phyloP scores from a whole-genome alignment of 2,797 vertebrate species.

The Tolypeutes matacus region DNA sequence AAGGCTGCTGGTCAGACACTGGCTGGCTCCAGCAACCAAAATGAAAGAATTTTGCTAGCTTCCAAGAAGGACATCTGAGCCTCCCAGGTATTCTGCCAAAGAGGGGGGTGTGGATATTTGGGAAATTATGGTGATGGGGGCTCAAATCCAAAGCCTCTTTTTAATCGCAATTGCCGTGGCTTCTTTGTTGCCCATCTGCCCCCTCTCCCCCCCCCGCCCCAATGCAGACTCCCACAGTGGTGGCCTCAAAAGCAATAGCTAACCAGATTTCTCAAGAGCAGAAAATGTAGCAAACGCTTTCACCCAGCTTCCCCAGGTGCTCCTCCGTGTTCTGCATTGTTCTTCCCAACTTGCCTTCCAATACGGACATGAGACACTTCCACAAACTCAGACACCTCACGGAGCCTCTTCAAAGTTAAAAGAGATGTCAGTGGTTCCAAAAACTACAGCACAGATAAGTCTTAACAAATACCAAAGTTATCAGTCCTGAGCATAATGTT shows the following conservation, averaged over 20 bases:
- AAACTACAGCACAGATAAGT: not conserved
- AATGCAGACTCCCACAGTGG: not conserved
- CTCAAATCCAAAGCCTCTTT: not conserved
- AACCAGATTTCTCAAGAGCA: not conserved
- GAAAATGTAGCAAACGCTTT: not conserved
- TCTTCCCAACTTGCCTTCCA: not conserved
- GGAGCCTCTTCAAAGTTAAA: not conserved
- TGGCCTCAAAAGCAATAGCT: not conserved
- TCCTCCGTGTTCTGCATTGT: fast-evolving
- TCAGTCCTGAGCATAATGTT: not conserved
- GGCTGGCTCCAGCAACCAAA: not conserved
- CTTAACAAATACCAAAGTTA: not conserved
- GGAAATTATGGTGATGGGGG: not conserved
- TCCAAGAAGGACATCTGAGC: not conserved
- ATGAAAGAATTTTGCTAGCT: not conserved
- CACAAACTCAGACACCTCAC: not conserved
- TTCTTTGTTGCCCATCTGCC: not conserved
- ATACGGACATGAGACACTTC: fast-evolving
- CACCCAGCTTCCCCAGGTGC: not conserved
- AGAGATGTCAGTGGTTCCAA: not conserved
- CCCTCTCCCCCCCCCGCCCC: not conserved
- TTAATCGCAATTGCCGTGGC: not conserved
- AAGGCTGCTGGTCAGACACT: not conserved
- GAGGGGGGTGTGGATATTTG: not conserved
- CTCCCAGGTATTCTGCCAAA: not conserved